Base-by-base conservation (phyloP, 2,888 invertebrate genomes). In the Ischnura elegans region DNA sequence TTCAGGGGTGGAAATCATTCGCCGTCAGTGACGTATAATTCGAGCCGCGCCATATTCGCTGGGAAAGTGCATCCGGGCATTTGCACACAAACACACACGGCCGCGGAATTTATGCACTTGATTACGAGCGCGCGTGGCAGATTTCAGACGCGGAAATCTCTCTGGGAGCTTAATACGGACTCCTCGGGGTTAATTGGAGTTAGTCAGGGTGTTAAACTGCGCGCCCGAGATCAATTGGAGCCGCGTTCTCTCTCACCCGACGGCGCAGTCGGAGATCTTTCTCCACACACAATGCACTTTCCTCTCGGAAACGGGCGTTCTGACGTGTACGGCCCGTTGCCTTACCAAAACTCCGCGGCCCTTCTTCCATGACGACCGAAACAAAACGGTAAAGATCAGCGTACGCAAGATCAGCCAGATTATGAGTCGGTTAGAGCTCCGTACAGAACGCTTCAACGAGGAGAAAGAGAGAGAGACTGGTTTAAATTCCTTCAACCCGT, bases 121-220 rank as follows among this genome's bases (percentile, higher is more conserved):
- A 76, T 76, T 76, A 76, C 36, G 25, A 4, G 76, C 36, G 8
- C 36, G 29, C 36, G 36, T 2, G 66, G 76, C 10, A 36, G 76
- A 76, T 76, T 76, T 76, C 25, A 29, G 36, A 76, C 29, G 10
- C 3, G n/a, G 76, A 2, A 36, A 36, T 1, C 19, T 29, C 36
- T 16, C 21, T 16, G n/a, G n/a, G 76, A 25, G 36, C 36, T 13
- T 25, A 76, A n/a, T 76, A n/a, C 29, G 6, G 76, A 13, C 29
- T 3, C 29, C 76, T 36, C 76, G 76, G 36, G 76, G 76, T 76
- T 76, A 76, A 76, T 76, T 76, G 36, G 76, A 76, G 76, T 36
- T 76, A 76, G 76, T 76, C 76, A 36, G 76, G 76, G 76, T 76
- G 76, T 36, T 76, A 76, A 61, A 76, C 76, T 76, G 29, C n/a